Conservation (phyloP, 2,888 invertebrate species). For the Stenchaetothrips biformis region DNA sequence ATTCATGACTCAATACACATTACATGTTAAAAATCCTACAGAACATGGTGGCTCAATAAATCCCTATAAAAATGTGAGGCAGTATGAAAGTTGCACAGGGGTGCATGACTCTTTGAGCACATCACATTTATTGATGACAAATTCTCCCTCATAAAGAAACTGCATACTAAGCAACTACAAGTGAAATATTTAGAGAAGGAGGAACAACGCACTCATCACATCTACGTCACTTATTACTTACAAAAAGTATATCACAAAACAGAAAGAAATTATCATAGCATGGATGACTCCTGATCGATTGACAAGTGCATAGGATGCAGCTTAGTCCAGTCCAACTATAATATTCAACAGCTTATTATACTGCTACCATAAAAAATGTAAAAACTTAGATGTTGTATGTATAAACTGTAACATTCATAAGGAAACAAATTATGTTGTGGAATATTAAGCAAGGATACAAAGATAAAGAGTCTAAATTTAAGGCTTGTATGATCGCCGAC, state of each 20-base stretch:
- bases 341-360: neutral
- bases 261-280: conserved; percentile 8
- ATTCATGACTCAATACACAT: conserved; percentile 8
- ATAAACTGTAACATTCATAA: conserved; percentile 9
- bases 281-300: neutral
- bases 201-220: conserved; percentile 16
- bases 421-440: conserved; percentile 3
- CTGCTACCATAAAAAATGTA: conserved; percentile 25
- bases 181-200: conserved; percentile 19
- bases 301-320: neutral
- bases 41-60: neutral
- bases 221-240: conserved; percentile 12
- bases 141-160: neutral
- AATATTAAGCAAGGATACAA: conserved; percentile 12
- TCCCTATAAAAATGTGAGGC: conserved; percentile 13
- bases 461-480: conserved; percentile 12
- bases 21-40: conserved; percentile 13
- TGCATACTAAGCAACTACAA: conserved; percentile 6
- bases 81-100: neutral
- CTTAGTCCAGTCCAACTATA: neutral
- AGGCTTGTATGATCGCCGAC: conserved; percentile 2
- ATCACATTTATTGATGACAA: conserved; percentile 15
- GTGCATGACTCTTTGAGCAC: conserved; percentile 18
- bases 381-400: conserved; percentile 18
- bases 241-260: conserved; percentile 17